Evolutionary conservation across 2,797 vertebrate genomes (phyloP), one percentile per base, ranked within the genome.

Genomic region (Eidolon dupreanum): DNA sequence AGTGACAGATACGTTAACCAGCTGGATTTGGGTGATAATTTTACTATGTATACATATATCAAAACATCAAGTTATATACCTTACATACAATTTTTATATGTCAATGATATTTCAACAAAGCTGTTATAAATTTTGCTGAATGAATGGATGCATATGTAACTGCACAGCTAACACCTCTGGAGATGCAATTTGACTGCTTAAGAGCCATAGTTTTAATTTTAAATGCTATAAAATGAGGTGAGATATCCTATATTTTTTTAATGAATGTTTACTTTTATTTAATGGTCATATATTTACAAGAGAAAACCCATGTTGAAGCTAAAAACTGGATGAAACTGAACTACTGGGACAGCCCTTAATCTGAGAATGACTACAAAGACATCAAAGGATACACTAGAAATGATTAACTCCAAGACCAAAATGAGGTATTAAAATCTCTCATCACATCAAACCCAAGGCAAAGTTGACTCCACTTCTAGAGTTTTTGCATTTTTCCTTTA

Each of bases 381-480:
- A 78, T 10, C 31, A 92, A 28, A 88, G 36, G 10, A 33, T 10
- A 53, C 19, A 33, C 9, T 53, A 43, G 78, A 74, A 83, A 90
- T 70, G 12, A 94, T 79, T 88, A 84, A 68, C 49, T 74, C 31
- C 28, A 68, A 43, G 5, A 68, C n/a, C 51, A 74, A 53, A 98
- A 41, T 51, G 98, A 98, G 1, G 99, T 99, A 96, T 99, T 98
- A 0, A 99, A 99, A 97, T 99, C 99, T 93, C 98, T 98, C 74
- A 99, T 95, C 99, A 99, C 99, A 98, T 99, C 99, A 41, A 99
- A 99, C 97, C 99, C 97, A n/a, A 55, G 66, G 99, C 99, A 99
- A 0, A 99, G 99, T 96, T 98, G 38, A 2, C 95, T 98, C 98
- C 98, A 99, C 88, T 99, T 99, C 98, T 99, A 97, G 12, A 99